These are phyloP conservation scores for Lipotes vexillifer DNA, from an alignment of 2,113 vertebrate species.

Conservation along the genomic window DNA sequence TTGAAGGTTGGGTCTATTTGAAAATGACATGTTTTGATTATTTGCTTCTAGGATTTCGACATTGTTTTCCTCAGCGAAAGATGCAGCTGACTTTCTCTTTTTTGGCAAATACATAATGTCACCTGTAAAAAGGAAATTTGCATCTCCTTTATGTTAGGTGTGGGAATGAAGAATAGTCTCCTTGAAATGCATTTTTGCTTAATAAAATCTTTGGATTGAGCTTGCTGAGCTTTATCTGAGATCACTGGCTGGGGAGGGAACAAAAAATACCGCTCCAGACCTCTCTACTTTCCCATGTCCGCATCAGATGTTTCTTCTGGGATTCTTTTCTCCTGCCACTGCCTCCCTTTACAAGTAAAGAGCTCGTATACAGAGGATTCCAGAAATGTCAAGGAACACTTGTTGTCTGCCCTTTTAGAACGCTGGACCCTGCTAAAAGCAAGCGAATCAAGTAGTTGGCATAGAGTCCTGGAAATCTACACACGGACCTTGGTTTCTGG, in stretches of 20 bases:
- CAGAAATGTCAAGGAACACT: neutral
- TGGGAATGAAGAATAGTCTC: neutral
- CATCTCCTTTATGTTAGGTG: slow-evolving; percentile 45
- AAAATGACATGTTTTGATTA: slow-evolving; percentile 65
- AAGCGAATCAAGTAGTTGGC: neutral
- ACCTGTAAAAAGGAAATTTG: slow-evolving; percentile 56
- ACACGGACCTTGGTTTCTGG: neutral
- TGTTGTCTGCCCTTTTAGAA: neutral
- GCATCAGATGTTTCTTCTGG: neutral
- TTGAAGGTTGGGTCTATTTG: slow-evolving; percentile 29
- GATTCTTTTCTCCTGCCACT: neutral
- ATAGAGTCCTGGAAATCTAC: neutral
- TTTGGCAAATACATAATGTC: slow-evolving; percentile 58
- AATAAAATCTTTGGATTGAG: neutral
- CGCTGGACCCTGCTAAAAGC: neutral
- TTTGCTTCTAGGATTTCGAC: slow-evolving; percentile 50
- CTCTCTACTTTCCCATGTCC: neutral
- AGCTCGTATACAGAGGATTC: neutral
- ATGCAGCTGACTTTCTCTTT: slow-evolving; percentile 33
- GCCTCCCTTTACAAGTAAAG: neutral
- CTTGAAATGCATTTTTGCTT: slow-evolving; percentile 9
- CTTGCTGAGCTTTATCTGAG: neutral
- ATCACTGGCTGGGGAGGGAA: neutral
- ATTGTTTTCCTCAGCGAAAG: slow-evolving; percentile 62
- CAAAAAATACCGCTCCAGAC: neutral